phyloP scores from a whole-genome alignment of 2,797 vertebrate genomes.

The Podarcis siculus region DNA sequence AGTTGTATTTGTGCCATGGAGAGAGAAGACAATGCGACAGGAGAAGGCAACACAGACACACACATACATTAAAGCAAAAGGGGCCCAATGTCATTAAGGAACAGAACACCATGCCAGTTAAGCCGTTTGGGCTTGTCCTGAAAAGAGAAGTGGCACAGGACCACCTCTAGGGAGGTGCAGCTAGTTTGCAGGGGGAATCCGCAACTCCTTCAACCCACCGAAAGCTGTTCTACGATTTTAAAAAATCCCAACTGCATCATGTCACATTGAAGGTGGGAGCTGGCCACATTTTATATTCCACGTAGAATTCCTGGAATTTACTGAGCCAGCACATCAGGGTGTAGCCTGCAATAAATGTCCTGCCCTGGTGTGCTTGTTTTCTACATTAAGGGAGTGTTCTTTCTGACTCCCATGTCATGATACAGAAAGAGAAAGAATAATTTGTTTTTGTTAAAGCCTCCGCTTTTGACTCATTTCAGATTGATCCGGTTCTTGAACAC shows the following conservation, averaged over 20 bases:
- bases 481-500: not conserved
- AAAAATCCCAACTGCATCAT: no score
- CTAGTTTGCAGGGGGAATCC: not conserved
- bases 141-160: slow-evolving; percentile 1
- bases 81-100: not conserved
- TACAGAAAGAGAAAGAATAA: not conserved
- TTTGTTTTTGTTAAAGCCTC: not conserved
- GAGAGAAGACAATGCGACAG: not conserved
- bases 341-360: not conserved
- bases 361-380: no score
- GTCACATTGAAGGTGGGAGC: not conserved
- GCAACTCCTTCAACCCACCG: no score
- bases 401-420: not conserved
- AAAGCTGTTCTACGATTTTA: not conserved
- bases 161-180: not conserved
- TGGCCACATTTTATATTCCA: not conserved
- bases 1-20: slow-evolving; percentile 37
- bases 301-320: not conserved
- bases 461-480: not conserved
- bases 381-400: no score
- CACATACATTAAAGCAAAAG: not conserved
- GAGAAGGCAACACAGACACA: not conserved
- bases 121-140: not conserved
- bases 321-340: not conserved
- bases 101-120: not conserved